A percentile compares a stretch with the other conserved stretches of the same genome.
These are phyloP conservation scores for Gobius niger DNA, from an alignment of 2,113 vertebrate species.

Conservation along the genomic window DNA sequence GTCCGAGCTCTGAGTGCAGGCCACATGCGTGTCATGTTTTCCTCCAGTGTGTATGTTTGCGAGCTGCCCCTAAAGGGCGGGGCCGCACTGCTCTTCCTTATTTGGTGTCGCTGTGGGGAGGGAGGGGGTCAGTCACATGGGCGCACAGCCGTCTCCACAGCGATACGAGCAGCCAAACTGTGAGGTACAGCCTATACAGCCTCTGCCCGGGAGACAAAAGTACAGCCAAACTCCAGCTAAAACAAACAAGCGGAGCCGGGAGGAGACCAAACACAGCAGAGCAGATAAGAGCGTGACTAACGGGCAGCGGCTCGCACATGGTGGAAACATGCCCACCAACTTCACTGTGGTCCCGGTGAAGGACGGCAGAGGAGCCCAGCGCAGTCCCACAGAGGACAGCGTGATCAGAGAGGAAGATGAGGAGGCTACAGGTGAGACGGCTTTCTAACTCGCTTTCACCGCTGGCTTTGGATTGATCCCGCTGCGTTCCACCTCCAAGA, in stretches of 20 bases:
- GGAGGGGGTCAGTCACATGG: conserved; percentile 66
- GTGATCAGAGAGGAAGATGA: conserved; percentile 57
- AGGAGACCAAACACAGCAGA: background rate
- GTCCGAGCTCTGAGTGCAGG: conserved; percentile 23
- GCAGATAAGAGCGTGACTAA: conserved; percentile 45
- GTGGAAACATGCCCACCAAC: conserved; percentile 80
- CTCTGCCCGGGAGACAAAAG: conserved; percentile 27
- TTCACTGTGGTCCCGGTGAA: conserved; percentile 81
- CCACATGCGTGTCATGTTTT: conserved; percentile 51
- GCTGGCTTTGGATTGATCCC: background rate
- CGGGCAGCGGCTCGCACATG: conserved; percentile 59
- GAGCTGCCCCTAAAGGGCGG: conserved; percentile 66
- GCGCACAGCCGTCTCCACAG: conserved; percentile 58
- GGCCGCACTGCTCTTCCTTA: conserved; percentile 65
- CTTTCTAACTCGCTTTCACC: background rate
- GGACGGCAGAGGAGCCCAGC: conserved; percentile 47
- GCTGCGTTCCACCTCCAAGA: too few species aligned
- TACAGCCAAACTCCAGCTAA: conserved; percentile 14
- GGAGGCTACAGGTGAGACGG: conserved; percentile 55
- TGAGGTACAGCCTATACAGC: conserved; percentile 42
- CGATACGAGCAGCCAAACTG: conserved; percentile 61
- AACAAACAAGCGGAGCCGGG: conserved; percentile 23
- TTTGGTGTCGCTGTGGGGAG: conserved; percentile 57
- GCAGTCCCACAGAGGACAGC: conserved; percentile 54
- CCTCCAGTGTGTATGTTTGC: conserved; percentile 31